Base-by-base conservation (phyloP, 2,797 vertebrate genomes). In the Crocidura indochinensis region DNA sequence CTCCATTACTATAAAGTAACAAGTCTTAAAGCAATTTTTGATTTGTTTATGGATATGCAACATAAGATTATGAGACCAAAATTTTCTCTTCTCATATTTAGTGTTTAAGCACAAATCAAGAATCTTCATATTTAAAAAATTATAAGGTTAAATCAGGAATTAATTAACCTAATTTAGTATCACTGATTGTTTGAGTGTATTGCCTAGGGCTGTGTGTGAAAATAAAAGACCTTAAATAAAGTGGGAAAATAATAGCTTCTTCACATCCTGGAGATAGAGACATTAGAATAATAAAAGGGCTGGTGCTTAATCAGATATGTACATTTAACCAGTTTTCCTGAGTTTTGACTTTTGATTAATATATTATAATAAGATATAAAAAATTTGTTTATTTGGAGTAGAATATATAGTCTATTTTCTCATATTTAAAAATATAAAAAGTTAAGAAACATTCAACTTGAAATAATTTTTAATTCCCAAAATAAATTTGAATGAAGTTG, bases 21-120 rank as follows among this genome's bases (percentile, higher is more conserved):
- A 68, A 29, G 56, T 60, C 56, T 60, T 20, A 68, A n/a, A 68
- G 44, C 75, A 87, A 27, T 0, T 31, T 90, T 2, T 65, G 0
- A 17, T 65, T 92, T 67, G 31, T 60, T 14, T 17, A 68, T 53
- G 2, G 8, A 26, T 11, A 24, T 4, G 12, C 10, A 24, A 84
- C 8, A 49, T 0, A 85, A 29, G 65, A 4, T 67, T 47, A 38
- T 9, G 5, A 17, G 77, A 29, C 15, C 29, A 84, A 24, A 7
- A 29, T 47, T 87, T 88, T 87, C 51, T 72, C 49, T 64, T 3
- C 31, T 22, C 75, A 69, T 20, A 44, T 72, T 26, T 11, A 81
- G 14, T 65, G 24, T 83, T 95, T 72, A 44, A 31, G 3, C 65
- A 49, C 44, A 87, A 93, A 91, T 44, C 38, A 65, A 69, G 1